These are phyloP conservation scores for Pterocles gutturalis DNA, from an alignment of 2,113 vertebrate genomes.

Conservation along the genomic window DNA sequence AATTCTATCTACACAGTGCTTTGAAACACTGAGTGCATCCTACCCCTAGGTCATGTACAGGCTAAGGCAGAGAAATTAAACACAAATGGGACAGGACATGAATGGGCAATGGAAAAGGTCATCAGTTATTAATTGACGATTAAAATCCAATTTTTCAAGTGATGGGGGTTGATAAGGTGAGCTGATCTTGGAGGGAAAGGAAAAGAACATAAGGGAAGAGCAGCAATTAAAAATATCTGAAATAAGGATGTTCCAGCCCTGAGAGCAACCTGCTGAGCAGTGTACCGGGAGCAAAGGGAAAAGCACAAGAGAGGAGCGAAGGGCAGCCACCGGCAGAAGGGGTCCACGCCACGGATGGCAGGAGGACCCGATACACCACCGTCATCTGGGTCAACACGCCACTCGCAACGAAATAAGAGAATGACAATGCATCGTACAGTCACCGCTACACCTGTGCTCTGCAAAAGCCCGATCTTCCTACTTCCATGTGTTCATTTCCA, in stretches of 20 bases:
- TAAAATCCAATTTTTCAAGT: background rate
- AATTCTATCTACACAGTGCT: background rate
- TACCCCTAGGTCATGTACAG: rapidly evolving
- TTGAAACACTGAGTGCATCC: no score
- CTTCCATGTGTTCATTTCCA: no score
- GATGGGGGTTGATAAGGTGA: no score
- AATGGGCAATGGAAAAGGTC: background rate
- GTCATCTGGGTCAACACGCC: background rate
- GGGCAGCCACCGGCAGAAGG: background rate
- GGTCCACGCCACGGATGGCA: background rate
- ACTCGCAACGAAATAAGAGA: background rate
- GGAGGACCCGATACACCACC: rapidly evolving
- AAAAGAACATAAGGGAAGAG: background rate
- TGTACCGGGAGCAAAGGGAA: background rate
- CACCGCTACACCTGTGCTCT: background rate
- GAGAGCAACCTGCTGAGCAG: background rate
- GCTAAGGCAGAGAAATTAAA: no score
- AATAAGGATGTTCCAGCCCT: no score
- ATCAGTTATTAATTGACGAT: background rate
- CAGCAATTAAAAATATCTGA: background rate
- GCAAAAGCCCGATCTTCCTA: background rate
- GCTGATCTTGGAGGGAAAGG: background rate
- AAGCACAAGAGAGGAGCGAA: no score
- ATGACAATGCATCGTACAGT: no score
- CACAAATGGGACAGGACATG: background rate